Conservation (phyloP, 2,888 invertebrate genomes). For the Lithodes maja region DNA sequence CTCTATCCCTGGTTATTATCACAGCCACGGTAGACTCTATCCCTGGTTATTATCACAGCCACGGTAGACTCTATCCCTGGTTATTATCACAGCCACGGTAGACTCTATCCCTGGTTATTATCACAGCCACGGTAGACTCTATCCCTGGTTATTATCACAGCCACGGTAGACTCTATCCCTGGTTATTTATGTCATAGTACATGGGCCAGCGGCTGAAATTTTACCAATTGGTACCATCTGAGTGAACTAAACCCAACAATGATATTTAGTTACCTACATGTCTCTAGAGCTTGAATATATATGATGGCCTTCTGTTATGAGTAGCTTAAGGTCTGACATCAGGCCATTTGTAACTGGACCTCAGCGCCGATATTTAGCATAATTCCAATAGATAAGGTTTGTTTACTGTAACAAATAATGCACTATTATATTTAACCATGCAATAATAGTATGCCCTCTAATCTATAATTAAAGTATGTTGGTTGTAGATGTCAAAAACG, state of each 20-base stretch:
- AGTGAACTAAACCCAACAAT: neutral
- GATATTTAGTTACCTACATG: slow-evolving; percentile 2
- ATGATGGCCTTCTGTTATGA: slow-evolving; percentile 13
- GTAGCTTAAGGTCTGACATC: slow-evolving; percentile 1
- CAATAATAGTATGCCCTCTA: slow-evolving; percentile 16
- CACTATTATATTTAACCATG: neutral
- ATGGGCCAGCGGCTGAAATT: slow-evolving; percentile 22
- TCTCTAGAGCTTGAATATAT: slow-evolving; percentile 10
- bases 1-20: no score
- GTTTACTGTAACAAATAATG: neutral
- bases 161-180: no score
- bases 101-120: no score
- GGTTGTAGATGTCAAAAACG: slow-evolving; percentile 2
- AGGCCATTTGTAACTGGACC: neutral
- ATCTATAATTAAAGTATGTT: slow-evolving; percentile 7
- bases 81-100: no score
- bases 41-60: no score
- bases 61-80: no score
- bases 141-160: no score
- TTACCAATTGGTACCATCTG: slow-evolving; percentile 13
- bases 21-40: no score
- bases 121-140: no score
- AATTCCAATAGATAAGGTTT: neutral
- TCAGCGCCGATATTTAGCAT: slow-evolving; percentile 7
- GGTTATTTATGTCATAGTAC: no score